Conservation (phyloP, 2,113 vertebrate species). For the Prolemur simus region DNA sequence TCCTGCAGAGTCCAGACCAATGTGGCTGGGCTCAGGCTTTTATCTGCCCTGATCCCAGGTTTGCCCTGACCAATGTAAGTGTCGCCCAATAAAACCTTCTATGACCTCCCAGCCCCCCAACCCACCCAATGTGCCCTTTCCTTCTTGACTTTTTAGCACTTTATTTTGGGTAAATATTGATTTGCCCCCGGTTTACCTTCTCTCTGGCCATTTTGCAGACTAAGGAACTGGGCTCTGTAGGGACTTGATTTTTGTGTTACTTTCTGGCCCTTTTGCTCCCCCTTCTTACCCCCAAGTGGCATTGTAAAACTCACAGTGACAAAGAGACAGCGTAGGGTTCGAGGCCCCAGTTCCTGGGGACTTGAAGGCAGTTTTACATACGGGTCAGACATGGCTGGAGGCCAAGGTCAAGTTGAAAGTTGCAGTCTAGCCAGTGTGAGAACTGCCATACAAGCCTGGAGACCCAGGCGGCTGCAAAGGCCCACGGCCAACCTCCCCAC, state of each 20-base stretch:
- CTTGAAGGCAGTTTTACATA: constrained; percentile 83
- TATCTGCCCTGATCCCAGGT: constrained; percentile 53
- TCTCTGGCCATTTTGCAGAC: constrained; percentile 78
- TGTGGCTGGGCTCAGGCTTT: constrained; percentile 23
- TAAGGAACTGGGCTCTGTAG: constrained; percentile 61
- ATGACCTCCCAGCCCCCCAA: background rate
- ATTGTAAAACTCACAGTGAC: constrained; percentile 75
- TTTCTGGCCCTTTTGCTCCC: constrained; percentile 33
- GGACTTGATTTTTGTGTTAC: constrained; percentile 57
- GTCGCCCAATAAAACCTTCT: constrained; percentile 63
- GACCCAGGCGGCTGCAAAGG: constrained; percentile 77
- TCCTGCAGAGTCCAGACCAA: background rate
- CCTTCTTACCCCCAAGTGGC: constrained; percentile 68
- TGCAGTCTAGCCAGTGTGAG: constrained; percentile 88
- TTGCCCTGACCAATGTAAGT: constrained; percentile 55
- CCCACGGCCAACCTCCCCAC: constrained; percentile 30
- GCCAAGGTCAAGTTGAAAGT: constrained; percentile 99
- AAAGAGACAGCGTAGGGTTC: constrained; percentile 70
- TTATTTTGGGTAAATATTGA: constrained; percentile 85
- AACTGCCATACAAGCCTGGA: constrained; percentile 85
- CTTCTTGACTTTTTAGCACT: constrained; percentile 80
- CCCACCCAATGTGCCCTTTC: constrained; percentile 63
- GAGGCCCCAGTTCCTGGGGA: constrained; percentile 74
- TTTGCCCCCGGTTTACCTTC: constrained; percentile 78
- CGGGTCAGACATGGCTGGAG: constrained; percentile 88